Evolutionary conservation across 1,140 invertebrate species (phyloP).

Genomic region (Globodera rostochiensis): DNA sequence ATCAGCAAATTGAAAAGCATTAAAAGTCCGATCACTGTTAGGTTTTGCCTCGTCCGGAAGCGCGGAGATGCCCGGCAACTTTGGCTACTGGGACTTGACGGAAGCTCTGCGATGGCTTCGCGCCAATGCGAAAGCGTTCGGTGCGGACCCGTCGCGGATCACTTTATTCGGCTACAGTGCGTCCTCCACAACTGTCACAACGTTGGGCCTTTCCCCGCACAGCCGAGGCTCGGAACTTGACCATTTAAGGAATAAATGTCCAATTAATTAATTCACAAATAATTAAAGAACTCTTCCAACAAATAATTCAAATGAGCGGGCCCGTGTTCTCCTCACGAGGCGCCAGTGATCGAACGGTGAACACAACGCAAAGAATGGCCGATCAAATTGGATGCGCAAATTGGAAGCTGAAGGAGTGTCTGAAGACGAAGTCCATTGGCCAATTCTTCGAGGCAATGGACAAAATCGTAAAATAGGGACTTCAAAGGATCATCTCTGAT

Average conservation of each 20-base stretch:
- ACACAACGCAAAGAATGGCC: conserved; percentile 38
- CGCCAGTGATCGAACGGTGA: conserved; percentile 32
- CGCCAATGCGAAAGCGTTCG: conserved; percentile 57
- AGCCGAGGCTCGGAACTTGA: neutral
- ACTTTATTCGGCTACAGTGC: conserved; percentile 67
- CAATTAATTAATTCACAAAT: neutral
- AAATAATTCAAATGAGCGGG: conserved; percentile 52
- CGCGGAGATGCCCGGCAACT: conserved; percentile 34
- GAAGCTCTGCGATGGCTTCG: conserved; percentile 54
- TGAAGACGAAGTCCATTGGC: conserved; percentile 38
- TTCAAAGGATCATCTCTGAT: neutral
- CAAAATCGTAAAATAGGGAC: conserved; percentile 28
- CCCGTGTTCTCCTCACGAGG: conserved; percentile 38
- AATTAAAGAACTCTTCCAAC: conserved; percentile 43
- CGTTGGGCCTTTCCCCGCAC: conserved; percentile 23
- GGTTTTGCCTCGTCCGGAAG: conserved; percentile 41
- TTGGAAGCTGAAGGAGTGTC: conserved; percentile 36
- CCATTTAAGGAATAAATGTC: neutral
- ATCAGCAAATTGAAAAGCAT: neutral
- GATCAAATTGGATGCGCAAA: conserved; percentile 33
- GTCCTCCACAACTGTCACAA: conserved; percentile 15
- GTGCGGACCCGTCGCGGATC: conserved; percentile 60
- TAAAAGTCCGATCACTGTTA: neutral
- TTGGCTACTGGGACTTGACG: conserved; percentile 44
- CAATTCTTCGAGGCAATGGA: conserved; percentile 42